These are phyloP conservation scores for Caenorhabditis drosophilae DNA, from an alignment of 2,888 invertebrate genomes.

Conservation along the genomic window DNA sequence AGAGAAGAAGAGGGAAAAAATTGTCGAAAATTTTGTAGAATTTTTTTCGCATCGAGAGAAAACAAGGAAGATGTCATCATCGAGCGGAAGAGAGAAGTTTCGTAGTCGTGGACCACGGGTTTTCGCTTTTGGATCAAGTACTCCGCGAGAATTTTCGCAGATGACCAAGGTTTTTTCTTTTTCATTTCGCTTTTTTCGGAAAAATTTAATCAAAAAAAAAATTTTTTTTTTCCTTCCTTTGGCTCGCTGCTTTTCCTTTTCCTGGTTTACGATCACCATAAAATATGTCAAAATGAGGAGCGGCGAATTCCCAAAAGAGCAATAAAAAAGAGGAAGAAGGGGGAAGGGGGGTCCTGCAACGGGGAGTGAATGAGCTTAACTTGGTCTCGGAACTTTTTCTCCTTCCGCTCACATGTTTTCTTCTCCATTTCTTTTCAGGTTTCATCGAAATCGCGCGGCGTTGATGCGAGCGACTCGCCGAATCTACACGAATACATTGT, in stretches of 20 bases:
- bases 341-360: neutral
- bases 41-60: neutral
- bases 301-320: too few species aligned
- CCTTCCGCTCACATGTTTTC: too few species aligned
- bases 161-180: slow-evolving; percentile 53
- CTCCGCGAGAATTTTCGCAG: slow-evolving; percentile 64
- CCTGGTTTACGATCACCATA: too few species aligned
- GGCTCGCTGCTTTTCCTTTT: too few species aligned
- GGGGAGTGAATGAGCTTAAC: too few species aligned
- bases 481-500: slow-evolving; percentile 43
- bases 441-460: slow-evolving; percentile 50
- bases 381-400: too few species aligned
- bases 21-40: neutral
- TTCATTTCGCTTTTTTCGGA: too few species aligned
- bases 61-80: slow-evolving; percentile 40
- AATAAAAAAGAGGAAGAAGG: too few species aligned
- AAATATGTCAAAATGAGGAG: too few species aligned
- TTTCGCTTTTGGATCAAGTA: slow-evolving; percentile 64
- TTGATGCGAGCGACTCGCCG: slow-evolving; percentile 36
- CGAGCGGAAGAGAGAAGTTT: slow-evolving; percentile 39
- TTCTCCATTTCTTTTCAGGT: too few species aligned
- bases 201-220: too few species aligned
- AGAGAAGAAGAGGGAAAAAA: neutral
- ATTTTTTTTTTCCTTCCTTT: too few species aligned
- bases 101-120: slow-evolving; percentile 25